These are phyloP conservation scores for Montipora sp. DNA, from an alignment of 64 coral and sea anemone species.

Conservation along the genomic window DNA sequence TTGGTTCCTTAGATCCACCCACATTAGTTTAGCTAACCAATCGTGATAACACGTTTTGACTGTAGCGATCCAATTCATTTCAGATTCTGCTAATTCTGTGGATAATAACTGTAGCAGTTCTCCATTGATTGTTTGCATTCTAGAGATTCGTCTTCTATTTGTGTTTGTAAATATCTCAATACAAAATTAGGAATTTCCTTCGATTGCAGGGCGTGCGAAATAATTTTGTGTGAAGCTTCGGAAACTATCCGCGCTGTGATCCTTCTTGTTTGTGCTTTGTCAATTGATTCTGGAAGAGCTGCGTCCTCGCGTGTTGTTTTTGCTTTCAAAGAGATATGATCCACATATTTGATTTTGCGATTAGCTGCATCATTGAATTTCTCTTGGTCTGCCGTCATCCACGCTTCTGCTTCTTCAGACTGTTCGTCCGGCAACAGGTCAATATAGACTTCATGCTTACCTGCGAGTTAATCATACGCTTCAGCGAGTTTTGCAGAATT, in stretches of 20 bases:
- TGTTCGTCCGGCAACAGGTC: too few species aligned
- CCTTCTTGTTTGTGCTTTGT: conserved; percentile 33
- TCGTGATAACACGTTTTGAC: conserved; percentile 39
- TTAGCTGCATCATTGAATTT: conserved; percentile 33
- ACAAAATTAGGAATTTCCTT: neutral
- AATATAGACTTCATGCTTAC: too few species aligned
- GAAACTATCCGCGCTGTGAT: neutral
- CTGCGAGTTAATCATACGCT: too few species aligned
- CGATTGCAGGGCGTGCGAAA: conserved; percentile 5
- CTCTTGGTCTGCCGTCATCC: conserved; percentile 60
- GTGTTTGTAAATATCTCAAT: neutral
- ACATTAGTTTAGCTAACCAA: conserved; percentile 19
- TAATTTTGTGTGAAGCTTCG: neutral
- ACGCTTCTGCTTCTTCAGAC: neutral
- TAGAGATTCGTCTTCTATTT: conserved; percentile 37
- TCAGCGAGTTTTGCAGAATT: too few species aligned
- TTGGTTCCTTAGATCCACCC: conserved; percentile 28
- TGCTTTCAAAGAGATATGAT: neutral
- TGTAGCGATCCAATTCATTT: conserved; percentile 59
- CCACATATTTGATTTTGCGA: conserved; percentile 46
- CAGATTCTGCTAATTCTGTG: conserved; percentile 31
- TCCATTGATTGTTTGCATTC: conserved; percentile 54
- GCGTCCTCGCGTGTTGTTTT: neutral
- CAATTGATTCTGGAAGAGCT: neutral
- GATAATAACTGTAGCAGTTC: conserved; percentile 30